A percentile compares a stretch with the other conserved stretches of the same genome.
These are phyloP conservation scores for Sebastes vulpes DNA, from an alignment of 2,797 vertebrate species.

Conservation along the genomic window DNA sequence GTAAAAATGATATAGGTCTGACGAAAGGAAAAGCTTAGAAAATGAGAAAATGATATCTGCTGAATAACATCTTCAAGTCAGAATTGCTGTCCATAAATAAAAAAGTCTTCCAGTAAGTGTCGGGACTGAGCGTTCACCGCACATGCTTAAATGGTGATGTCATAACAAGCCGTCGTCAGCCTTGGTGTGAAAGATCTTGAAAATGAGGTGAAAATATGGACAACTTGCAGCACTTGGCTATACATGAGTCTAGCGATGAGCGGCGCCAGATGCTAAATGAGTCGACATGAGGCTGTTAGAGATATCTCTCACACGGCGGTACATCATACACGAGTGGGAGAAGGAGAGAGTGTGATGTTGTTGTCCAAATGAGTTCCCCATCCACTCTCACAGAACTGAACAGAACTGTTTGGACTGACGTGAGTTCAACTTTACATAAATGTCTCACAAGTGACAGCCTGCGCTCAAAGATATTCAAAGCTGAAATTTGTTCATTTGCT, in stretches of 20 bases:
- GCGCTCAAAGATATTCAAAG: constrained; percentile 41
- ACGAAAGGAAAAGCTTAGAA: constrained; percentile 35
- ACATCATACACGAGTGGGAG: constrained; percentile 4
- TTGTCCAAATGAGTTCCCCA: constrained; percentile 38
- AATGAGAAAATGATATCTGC: constrained; percentile 38
- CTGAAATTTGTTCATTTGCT: constrained; percentile 17
- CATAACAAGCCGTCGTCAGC: constrained; percentile 43
- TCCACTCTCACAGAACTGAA: constrained; percentile 8
- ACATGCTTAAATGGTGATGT: constrained; percentile 37
- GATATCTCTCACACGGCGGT: constrained; percentile 60
- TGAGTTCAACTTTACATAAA: constrained; percentile 43
- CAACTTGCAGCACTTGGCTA: constrained; percentile 5
- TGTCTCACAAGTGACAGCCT: constrained; percentile 24
- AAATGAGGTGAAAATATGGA: constrained; percentile 60
- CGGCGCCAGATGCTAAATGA: constrained; percentile 79
- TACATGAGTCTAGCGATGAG: constrained; percentile 44
- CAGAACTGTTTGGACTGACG: constrained; percentile 43
- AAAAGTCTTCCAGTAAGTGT: constrained; percentile 10
- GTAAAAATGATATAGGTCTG: constrained; percentile 30
- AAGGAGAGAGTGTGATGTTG: background rate
- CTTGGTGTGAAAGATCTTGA: constrained; percentile 60
- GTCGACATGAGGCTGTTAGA: constrained; percentile 73
- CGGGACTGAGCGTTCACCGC: background rate
- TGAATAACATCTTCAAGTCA: constrained; percentile 26
- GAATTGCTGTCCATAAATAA: constrained; percentile 38